These are phyloP conservation scores for Agrypnia vestita DNA, from an alignment of 1,140 invertebrate species.

Conservation along the genomic window DNA sequence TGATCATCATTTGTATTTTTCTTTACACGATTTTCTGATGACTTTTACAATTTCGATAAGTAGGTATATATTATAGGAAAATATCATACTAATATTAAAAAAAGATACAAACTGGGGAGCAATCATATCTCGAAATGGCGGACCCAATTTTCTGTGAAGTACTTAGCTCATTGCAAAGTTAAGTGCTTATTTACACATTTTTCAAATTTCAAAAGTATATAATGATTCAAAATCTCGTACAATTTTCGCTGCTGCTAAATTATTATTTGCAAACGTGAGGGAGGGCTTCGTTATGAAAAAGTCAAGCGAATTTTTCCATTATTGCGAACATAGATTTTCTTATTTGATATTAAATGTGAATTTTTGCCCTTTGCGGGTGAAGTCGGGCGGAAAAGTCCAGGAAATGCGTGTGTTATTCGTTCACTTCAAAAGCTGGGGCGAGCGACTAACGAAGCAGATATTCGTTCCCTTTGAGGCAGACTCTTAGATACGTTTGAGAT, in stretches of 20 bases:
- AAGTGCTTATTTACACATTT: no score
- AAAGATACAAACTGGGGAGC: no score
- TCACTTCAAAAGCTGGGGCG: slow-evolving; percentile 20
- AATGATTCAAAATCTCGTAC: no score
- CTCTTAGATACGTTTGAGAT: slow-evolving; percentile 7
- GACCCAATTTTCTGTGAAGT: no score
- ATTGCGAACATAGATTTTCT: slow-evolving; percentile 56
- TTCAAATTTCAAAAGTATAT: no score
- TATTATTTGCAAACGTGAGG: slow-evolving; percentile 50
- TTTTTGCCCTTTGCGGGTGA: slow-evolving; percentile 56
- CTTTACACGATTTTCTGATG: no score
- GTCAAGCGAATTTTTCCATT: slow-evolving; percentile 46
- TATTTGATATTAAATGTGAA: slow-evolving; percentile 56
- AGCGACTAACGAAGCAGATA: slow-evolving; percentile 29
- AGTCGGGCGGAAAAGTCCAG: slow-evolving; percentile 51
- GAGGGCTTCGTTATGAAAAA: slow-evolving; percentile 54
- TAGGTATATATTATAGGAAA: no score
- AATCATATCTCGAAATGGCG: no score
- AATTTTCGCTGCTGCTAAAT: slow-evolving; percentile 25
- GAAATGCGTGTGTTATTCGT: slow-evolving; percentile 48
- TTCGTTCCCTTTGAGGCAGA: slow-evolving; percentile 37
- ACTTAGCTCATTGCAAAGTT: no score
- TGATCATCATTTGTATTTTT: no score
- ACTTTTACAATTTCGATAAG: no score
- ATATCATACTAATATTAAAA: no score